Percentiles rank a stretch among this genome's conserved stretches.
These are phyloP conservation scores for Octonoba sinensis DNA, from an alignment of 2,888 invertebrate species.

Conservation along the genomic window DNA sequence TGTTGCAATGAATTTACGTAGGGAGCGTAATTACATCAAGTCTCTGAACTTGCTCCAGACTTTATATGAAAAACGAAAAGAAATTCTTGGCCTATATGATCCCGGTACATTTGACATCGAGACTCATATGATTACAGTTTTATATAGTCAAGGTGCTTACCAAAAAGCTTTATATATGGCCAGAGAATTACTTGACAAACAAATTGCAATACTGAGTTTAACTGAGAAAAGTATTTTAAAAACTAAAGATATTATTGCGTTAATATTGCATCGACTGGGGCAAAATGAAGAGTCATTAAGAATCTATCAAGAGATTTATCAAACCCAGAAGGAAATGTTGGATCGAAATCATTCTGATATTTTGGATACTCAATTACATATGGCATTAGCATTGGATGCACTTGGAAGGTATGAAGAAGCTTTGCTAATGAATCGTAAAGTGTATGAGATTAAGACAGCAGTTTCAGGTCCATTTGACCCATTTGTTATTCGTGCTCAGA, in stretches of 20 bases:
- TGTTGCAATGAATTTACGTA: too few species aligned
- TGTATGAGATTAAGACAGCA: background rate
- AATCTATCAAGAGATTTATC: background rate
- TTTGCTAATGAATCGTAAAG: background rate
- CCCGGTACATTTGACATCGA: constrained; percentile 15
- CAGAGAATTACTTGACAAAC: background rate
- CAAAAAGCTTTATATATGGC: background rate
- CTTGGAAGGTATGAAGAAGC: constrained; percentile 12
- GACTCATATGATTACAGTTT: background rate
- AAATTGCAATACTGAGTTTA: background rate
- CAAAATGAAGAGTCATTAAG: background rate
- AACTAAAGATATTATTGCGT: background rate
- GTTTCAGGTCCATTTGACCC: background rate
- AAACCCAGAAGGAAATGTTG: background rate
- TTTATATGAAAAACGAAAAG: constrained; percentile 11
- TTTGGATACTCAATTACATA: background rate
- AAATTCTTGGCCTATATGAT: constrained; percentile 12
- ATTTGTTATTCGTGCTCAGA: background rate
- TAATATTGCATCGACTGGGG: background rate
- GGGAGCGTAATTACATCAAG: too few species aligned
- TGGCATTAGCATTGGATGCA: background rate
- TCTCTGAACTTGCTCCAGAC: too few species aligned
- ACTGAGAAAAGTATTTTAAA: background rate
- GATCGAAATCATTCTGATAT: background rate
- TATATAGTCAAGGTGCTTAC: constrained; percentile 14